Conservation (phyloP, 2,113 vertebrate genomes). For the Dasyornis broadbenti region DNA sequence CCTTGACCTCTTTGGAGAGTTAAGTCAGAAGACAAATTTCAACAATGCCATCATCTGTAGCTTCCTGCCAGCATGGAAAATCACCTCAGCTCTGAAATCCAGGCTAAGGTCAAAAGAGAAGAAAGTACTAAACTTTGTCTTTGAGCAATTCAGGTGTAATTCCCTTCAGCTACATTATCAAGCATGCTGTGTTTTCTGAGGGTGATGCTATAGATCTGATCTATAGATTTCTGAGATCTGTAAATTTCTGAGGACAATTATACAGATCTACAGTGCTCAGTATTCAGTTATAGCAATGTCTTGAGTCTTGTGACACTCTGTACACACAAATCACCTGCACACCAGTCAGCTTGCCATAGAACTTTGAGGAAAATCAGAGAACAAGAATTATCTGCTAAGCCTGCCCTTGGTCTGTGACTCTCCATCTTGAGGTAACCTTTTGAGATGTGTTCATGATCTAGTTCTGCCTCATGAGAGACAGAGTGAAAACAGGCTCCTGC, state of each 20-base stretch:
- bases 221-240: background rate
- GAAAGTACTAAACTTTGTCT: background rate
- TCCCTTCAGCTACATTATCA: background rate
- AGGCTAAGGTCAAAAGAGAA: background rate
- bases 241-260: background rate
- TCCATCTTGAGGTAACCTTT: background rate
- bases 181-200: background rate
- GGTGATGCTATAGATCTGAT: background rate
- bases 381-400: background rate
- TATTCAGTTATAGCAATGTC: background rate
- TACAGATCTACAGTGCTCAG: background rate
- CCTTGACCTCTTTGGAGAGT: background rate
- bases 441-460: background rate
- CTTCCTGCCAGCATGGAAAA: background rate
- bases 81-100: background rate
- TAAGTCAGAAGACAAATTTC: constrained; percentile 12
- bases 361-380: background rate
- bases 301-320: accelerated
- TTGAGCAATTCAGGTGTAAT: background rate
- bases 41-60: background rate
- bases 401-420: background rate
- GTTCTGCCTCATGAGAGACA: background rate
- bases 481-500: background rate
- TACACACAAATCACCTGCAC: background rate
- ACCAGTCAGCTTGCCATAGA: background rate